These are phyloP conservation scores for Urocitellus parryii DNA, from an alignment of 2,113 vertebrate genomes.

Conservation along the genomic window DNA sequence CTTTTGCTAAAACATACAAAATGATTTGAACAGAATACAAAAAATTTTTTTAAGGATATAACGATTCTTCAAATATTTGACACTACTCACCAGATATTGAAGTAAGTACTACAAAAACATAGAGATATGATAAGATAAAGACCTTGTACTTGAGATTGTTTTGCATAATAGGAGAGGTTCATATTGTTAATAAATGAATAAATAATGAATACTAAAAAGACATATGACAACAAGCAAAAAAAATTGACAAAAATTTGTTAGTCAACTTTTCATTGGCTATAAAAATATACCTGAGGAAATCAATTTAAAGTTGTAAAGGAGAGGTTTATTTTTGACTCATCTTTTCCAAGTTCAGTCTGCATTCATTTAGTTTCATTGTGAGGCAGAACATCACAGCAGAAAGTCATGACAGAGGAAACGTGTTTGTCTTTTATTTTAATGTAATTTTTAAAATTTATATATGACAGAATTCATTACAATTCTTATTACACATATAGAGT, in stretches of 20 bases:
- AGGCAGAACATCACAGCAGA: neutral
- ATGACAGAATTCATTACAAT: too few species aligned
- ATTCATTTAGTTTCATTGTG: neutral
- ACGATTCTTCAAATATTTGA: slow-evolving; percentile 12
- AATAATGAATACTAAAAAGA: neutral
- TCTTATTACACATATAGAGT: too few species aligned
- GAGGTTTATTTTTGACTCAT: neutral
- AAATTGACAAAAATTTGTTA: neutral
- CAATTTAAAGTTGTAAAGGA: neutral
- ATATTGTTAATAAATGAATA: neutral
- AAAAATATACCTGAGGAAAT: neutral
- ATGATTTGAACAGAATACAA: neutral
- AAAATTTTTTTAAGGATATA: neutral
- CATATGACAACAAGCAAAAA: neutral
- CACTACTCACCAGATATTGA: neutral
- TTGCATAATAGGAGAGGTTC: too few species aligned
- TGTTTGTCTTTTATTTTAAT: too few species aligned
- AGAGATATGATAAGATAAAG: neutral
- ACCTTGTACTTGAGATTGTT: neutral
- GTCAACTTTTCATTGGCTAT: neutral
- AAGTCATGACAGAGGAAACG: neutral
- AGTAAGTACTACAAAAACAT: rapidly evolving
- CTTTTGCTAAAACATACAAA: neutral
- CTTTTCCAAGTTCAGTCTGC: neutral
- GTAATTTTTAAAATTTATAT: too few species aligned